Evolutionary conservation across 2,113 vertebrate species (phyloP).

Genomic region (Cryptomyrus ogoouensis): DNA sequence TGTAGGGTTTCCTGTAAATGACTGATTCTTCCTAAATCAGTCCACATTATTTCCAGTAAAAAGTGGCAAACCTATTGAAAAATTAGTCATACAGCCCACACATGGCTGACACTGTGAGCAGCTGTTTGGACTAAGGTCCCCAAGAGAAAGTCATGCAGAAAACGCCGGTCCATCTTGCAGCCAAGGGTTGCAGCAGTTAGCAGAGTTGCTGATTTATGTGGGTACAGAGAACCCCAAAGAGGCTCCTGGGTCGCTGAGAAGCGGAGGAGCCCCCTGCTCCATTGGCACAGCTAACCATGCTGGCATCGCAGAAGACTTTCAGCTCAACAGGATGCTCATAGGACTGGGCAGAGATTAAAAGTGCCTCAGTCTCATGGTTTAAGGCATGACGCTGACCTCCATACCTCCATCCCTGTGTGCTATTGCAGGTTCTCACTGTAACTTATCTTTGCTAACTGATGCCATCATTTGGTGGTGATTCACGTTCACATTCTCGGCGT

Average conservation of each 20-base stretch:
- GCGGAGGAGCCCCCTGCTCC: neutral
- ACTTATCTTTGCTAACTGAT: neutral
- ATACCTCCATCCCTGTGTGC: neutral
- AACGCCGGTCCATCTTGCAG: neutral
- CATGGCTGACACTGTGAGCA: neutral
- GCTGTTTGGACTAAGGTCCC: neutral
- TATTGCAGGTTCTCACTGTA: neutral
- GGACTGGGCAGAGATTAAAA: neutral
- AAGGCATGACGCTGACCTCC: neutral
- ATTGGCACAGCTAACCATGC: neutral
- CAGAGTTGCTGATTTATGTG: neutral
- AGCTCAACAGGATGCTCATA: neutral
- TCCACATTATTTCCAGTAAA: neutral
- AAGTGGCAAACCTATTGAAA: neutral
- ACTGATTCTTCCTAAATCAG: neutral
- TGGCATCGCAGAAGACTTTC: neutral
- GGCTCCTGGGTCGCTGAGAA: neutral
- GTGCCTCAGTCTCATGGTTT: neutral
- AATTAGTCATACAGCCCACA: neutral
- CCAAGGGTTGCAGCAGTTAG: neutral
- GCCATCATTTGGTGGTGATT: neutral
- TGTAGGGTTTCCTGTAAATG: neutral
- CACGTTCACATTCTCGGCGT: neutral
- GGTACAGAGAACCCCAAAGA: neutral
- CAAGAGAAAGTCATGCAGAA: neutral